phyloP scores from a whole-genome alignment of 2,113 vertebrate genomes.

The Passer domesticus region DNA sequence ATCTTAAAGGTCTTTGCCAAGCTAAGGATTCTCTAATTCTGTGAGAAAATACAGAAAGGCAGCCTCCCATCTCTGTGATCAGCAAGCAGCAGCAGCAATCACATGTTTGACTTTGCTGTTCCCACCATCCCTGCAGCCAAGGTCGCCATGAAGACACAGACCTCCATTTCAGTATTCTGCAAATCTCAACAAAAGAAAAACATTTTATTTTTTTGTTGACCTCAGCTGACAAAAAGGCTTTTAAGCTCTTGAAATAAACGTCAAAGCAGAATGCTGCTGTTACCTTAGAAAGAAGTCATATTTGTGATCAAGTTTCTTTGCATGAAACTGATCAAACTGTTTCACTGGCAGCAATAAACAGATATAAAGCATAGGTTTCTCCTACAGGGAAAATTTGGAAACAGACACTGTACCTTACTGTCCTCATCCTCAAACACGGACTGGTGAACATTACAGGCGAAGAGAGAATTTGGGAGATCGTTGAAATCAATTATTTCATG shows the following conservation, averaged over 20 bases:
- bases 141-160: background rate
- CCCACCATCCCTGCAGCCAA: background rate
- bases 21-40: background rate
- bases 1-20: background rate
- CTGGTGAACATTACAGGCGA: conserved; percentile 87
- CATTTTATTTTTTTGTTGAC: background rate
- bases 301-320: background rate
- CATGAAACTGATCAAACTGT: background rate
- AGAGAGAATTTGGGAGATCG: conserved; percentile 84
- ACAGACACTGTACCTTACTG: conserved; percentile 76
- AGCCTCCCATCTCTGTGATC: background rate
- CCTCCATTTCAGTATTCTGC: background rate
- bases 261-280: background rate
- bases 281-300: background rate
- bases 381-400: background rate
- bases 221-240: background rate
- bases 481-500: conserved; percentile 87
- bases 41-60: background rate
- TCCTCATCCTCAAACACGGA: conserved; percentile 85
- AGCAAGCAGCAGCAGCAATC: background rate
- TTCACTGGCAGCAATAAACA: background rate
- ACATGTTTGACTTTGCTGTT: background rate
- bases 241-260: background rate
- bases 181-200: background rate
- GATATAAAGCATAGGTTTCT: background rate